phyloP scores from a whole-genome alignment of 2,888 invertebrate genomes.

The Pedicia rivosa region DNA sequence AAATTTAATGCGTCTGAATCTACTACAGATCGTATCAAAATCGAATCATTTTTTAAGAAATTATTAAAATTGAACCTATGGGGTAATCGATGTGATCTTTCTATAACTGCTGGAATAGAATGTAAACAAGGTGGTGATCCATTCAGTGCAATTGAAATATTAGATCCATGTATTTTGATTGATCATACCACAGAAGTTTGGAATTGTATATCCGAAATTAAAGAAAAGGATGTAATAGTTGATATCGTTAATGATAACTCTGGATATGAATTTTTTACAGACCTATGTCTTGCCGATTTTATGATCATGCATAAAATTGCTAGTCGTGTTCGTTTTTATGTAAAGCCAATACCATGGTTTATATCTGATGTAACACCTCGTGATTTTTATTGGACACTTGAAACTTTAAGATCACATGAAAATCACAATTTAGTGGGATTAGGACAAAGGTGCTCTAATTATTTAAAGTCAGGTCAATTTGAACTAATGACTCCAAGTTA shows the following conservation, averaged over 20 bases:
- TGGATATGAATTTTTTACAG: slow-evolving; percentile 84
- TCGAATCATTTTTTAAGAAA: slow-evolving; percentile 3
- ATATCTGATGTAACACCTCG: slow-evolving; percentile 68
- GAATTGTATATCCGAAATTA: slow-evolving; percentile 24
- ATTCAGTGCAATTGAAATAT: slow-evolving; percentile 35
- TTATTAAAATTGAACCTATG: slow-evolving; percentile 50
- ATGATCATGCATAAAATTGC: slow-evolving; percentile 44
- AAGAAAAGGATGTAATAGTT: slow-evolving; percentile 19
- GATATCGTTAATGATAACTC: slow-evolving; percentile 84
- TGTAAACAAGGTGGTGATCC: slow-evolving; percentile 37
- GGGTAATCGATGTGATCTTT: slow-evolving; percentile 92
- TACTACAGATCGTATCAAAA: not conserved
- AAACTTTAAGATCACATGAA: slow-evolving; percentile 27
- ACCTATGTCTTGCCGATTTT: slow-evolving; percentile 74
- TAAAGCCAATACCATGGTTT: slow-evolving; percentile 89
- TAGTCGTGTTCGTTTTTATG: slow-evolving; percentile 62
- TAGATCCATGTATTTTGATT: slow-evolving; percentile 42
- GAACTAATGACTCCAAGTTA: slow-evolving; percentile 37
- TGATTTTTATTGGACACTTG: slow-evolving; percentile 61
- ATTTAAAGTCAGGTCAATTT: slow-evolving; percentile 34
- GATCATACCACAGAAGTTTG: slow-evolving; percentile 43
- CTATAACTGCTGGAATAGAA: slow-evolving; percentile 59
- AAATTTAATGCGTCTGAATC: not conserved
- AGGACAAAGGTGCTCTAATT: slow-evolving; percentile 41
- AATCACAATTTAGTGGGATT: slow-evolving; percentile 24